These are phyloP conservation scores for Pluvianellus socialis DNA, from an alignment of 2,113 vertebrate species.

Conservation along the genomic window DNA sequence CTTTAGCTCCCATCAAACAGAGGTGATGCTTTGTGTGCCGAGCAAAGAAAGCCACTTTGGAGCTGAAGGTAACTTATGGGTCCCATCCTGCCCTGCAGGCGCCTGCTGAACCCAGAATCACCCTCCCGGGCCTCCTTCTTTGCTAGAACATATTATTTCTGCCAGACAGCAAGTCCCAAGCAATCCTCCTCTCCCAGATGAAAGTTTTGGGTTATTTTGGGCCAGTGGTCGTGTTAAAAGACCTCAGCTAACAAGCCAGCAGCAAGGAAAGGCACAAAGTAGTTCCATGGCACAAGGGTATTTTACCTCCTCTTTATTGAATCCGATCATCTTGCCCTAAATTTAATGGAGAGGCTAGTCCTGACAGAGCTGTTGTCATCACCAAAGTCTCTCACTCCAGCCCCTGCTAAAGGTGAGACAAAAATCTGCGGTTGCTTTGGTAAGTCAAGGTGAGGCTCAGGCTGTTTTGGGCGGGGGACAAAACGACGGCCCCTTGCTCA, in stretches of 20 bases:
- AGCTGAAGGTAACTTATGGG: not conserved
- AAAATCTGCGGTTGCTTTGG: rapidly evolving
- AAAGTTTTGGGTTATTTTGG: not conserved
- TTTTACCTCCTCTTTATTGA: not conserved
- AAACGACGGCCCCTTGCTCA: not conserved
- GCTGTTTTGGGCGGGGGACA: rapidly evolving
- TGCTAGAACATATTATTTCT: not conserved
- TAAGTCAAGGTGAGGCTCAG: rapidly evolving
- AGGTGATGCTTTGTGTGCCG: not conserved
- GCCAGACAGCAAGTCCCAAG: not conserved
- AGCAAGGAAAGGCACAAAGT: not conserved
- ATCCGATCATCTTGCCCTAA: too few species aligned
- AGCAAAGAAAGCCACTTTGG: not conserved
- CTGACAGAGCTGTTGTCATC: not conserved
- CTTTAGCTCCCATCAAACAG: not conserved
- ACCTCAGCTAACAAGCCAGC: not conserved
- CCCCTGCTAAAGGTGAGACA: not conserved
- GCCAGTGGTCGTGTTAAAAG: not conserved
- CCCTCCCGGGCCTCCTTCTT: not conserved
- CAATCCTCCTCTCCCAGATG: not conserved
- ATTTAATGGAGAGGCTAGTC: not conserved
- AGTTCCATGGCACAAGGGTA: not conserved
- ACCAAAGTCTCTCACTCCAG: not conserved
- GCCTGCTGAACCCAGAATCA: not conserved
- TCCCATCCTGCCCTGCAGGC: not conserved